Base-by-base conservation (phyloP, 2,113 vertebrate species). In the Bothrops jararaca region DNA sequence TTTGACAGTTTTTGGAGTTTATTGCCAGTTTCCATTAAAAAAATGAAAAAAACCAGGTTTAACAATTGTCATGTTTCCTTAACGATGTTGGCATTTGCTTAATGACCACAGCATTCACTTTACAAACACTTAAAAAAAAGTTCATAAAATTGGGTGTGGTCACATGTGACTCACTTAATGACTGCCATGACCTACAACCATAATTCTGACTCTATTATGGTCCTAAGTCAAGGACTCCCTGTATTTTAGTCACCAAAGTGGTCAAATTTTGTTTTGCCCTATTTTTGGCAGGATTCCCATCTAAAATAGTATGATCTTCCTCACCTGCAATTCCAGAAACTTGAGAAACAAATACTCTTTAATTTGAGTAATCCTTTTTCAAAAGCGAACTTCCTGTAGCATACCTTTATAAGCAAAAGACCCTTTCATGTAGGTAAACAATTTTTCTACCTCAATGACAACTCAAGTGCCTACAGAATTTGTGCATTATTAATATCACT, bases 401-500 rank as follows among this genome's bases (percentile, higher is more conserved):
- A 87, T 69, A 91, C 13, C 56, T 93, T 74, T 89, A 50, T 88
- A 52, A 94, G 89, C 90, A 91, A 90, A 50, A 91, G 88, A 91
- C 1, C 64, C 3, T 3, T 95, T 94, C 90, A 86, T 53, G n/a
- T 54, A 64, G 86, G 22, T 85, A 93, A 90, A 34, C 93, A 96
- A 93, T 52, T 94, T 94, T 96, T 93, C 93, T 93, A 95, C 92
- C 86, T 97, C 93, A 94, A 4, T 95, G 90, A 24, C 64, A 96
- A 74, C 92, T 91, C 52, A 91, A 96, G 29, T n/a, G 53, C 88
- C 87, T 94, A 94, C 1, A 4, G 86, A 96, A n/a, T 93, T 90
- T 93, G 22, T 56, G 90, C 95, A 34, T 95, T 95, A 96, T 95
- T 96, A 96, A 91, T 91, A 89, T 92, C 92, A 95, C 48, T 80